Evolutionary conservation across 2,113 vertebrate genomes (phyloP).

Genomic region (Lynx canadensis): DNA sequence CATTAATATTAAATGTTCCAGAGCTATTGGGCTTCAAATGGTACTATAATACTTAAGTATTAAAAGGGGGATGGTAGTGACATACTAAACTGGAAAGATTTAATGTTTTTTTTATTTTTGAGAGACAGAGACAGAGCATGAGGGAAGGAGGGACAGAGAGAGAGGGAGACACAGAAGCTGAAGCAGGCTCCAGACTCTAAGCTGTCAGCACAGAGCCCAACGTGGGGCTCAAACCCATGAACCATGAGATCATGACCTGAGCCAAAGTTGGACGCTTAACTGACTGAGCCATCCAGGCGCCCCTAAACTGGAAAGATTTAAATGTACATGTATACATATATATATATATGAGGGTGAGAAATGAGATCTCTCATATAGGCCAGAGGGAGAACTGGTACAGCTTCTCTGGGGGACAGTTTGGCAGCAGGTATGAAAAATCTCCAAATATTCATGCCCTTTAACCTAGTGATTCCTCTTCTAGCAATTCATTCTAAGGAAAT

Average conservation of each 20-base stretch:
- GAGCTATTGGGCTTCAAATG: background rate
- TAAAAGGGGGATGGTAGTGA: background rate
- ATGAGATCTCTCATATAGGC: background rate
- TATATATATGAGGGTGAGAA: background rate
- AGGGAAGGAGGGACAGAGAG: no score
- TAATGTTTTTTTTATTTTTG: background rate
- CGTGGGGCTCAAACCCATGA: no score
- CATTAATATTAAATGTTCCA: background rate
- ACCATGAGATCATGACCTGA: no score
- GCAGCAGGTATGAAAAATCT: background rate
- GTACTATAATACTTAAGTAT: background rate
- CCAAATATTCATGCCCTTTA: background rate
- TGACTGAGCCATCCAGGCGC: no score
- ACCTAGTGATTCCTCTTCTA: background rate
- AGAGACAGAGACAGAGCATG: no score
- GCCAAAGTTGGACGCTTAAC: no score
- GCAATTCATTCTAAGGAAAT: constrained; percentile 1
- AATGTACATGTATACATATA: background rate
- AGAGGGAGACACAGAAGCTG: no score
- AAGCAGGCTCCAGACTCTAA: no score
- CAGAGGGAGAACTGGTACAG: background rate
- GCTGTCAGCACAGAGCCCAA: no score
- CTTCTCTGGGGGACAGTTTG: background rate
- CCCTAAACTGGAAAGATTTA: background rate
- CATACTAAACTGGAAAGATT: background rate